Base-by-base conservation (phyloP, 2,888 invertebrate genomes). In the Emmelina monodactyla region DNA sequence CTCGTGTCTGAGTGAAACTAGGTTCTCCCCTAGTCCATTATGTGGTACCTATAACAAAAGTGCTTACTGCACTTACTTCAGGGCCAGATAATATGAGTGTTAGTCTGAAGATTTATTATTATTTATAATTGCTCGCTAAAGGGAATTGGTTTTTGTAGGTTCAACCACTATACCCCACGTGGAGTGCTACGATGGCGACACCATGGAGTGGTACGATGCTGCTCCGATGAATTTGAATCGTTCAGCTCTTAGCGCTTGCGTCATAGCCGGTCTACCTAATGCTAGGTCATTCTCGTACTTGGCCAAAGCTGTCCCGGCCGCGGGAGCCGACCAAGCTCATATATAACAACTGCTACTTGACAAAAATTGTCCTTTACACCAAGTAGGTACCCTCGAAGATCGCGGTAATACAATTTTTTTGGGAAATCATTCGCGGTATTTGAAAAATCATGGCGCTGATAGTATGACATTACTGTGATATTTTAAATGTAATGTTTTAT, bases 161-260 rank as follows among this genome's bases (percentile, higher is more conserved):
- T 83, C 84, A 1, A 85, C 86, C 6, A 89, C 89, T 1, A 86
- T 89, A 32, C 83, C 87, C 14, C 84, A 83, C 54, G 92, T 92
- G 42, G 93, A 93, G 61, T 89, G 87, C 55, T 92, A 88, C 62
- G 89, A 92, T 51, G 83, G 82, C 0, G 78, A 82, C 36, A 80
- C 80, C 0, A 68, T 85, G 47, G 83, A 83, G 51, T 88, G 88
- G 88, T 84, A 82, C 55, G 83, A 83, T 47, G 88, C 88, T 0
- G 84, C 88, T 0, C 86, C 88, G 7, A 91, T 93, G 91, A 91
- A 90, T 59, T 67, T 92, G 22, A 90, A 90, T 60, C 82, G 92
- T 12, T 91, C 91, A 36, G 92, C 92, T 1, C 69, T 92, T 16
- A 87, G 88, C 51, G 91, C 91, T 2, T 91, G 91, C 62, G 89